phyloP scores from a whole-genome alignment of 1,140 invertebrate species.

The Scaptomyza graminum region DNA sequence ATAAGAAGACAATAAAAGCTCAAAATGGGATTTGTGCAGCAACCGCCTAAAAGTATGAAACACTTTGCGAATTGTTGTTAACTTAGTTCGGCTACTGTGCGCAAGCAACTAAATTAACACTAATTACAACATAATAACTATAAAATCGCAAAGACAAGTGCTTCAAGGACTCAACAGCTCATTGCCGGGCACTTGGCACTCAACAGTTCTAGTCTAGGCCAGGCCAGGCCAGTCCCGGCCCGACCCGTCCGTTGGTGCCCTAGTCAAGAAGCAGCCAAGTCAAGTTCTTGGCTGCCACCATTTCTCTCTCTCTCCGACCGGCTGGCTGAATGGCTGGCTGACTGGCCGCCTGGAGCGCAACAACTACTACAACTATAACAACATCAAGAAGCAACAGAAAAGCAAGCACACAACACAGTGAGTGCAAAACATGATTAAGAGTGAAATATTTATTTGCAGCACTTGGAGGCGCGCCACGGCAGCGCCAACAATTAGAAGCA shows the following conservation, averaged over 20 bases:
- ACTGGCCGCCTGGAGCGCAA: slow-evolving; percentile 36
- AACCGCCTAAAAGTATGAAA: slow-evolving; percentile 39
- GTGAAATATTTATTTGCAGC: slow-evolving; percentile 80
- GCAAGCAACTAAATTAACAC: slow-evolving; percentile 68
- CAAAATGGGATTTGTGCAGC: neutral
- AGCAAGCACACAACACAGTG: slow-evolving; percentile 53
- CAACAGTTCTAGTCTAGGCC: slow-evolving; percentile 30
- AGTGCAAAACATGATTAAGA: slow-evolving; percentile 78
- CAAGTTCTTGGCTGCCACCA: slow-evolving; percentile 25
- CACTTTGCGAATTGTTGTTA: slow-evolving; percentile 43
- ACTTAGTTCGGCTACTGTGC: slow-evolving; percentile 32
- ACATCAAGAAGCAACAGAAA: slow-evolving; percentile 30
- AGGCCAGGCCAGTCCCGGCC: slow-evolving; percentile 29
- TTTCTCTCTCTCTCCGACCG: slow-evolving; percentile 10
- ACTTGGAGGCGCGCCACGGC: slow-evolving; percentile 73
- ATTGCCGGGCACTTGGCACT: slow-evolving; percentile 68
- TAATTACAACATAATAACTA: slow-evolving; percentile 79
- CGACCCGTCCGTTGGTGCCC: neutral
- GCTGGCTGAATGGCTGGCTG: slow-evolving; percentile 4
- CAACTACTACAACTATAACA: neutral
- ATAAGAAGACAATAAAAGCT: neutral
- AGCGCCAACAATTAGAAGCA: slow-evolving; percentile 69
- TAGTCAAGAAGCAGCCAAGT: slow-evolving; percentile 23
- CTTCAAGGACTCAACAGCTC: slow-evolving; percentile 67
- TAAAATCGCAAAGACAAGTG: slow-evolving; percentile 73